These are phyloP conservation scores for Montipora capricornis DNA, from an alignment of 64 coral and sea anemone species.

Conservation along the genomic window DNA sequence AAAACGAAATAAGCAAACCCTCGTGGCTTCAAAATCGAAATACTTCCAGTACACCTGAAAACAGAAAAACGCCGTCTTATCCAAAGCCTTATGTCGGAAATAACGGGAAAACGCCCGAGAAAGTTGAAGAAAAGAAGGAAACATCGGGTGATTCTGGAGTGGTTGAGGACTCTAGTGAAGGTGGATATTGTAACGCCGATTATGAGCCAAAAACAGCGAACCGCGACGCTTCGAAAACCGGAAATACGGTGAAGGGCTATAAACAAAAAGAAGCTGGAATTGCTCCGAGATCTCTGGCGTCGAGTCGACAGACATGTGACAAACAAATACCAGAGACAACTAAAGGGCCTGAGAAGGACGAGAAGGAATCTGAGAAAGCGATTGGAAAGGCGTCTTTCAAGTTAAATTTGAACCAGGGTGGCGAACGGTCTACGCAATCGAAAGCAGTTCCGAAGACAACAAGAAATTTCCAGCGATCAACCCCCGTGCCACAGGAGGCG, in stretches of 20 bases:
- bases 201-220: slow-evolving; percentile 43
- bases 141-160: slow-evolving; percentile 71
- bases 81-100: slow-evolving; percentile 66
- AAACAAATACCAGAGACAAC: slow-evolving; percentile 48
- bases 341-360: slow-evolving; percentile 8
- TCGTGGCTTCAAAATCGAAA: slow-evolving; percentile 53
- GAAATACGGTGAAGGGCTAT: slow-evolving; percentile 39
- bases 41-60: background rate
- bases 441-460: background rate
- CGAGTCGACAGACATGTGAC: slow-evolving; percentile 28
- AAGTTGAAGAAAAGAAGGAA: slow-evolving; percentile 43
- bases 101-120: slow-evolving; percentile 9
- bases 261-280: slow-evolving; percentile 27
- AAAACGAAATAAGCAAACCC: slow-evolving; percentile 61
- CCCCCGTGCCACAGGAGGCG: slow-evolving; percentile 5
- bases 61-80: slow-evolving; percentile 32
- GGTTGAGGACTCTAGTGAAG: slow-evolving; percentile 51
- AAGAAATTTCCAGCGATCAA: background rate
- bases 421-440: background rate
- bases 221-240: slow-evolving; percentile 48
- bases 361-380: slow-evolving; percentile 23
- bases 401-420: background rate
- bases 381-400: background rate
- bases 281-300: slow-evolving; percentile 31
- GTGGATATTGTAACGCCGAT: slow-evolving; percentile 13